phyloP scores from a whole-genome alignment of 2,113 vertebrate species.

The Petrocephalus microphthalmus region DNA sequence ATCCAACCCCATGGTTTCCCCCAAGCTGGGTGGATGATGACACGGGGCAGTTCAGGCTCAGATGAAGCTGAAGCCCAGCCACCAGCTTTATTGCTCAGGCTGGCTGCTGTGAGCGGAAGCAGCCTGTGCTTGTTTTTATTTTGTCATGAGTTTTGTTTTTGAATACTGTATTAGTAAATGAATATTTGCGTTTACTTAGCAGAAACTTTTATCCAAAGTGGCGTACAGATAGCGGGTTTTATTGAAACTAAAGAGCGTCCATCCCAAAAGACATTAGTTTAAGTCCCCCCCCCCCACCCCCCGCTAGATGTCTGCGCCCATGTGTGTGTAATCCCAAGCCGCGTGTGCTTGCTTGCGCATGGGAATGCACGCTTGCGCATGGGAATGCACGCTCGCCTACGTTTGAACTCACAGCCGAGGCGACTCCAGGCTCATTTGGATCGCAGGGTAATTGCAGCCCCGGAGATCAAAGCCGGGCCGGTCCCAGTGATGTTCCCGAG shows the following conservation, averaged over 20 bases:
- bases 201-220: background rate
- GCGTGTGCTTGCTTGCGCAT: background rate
- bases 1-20: slow-evolving; percentile 49
- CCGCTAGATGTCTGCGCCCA: slow-evolving; percentile 47
- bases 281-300: slow-evolving; percentile 16
- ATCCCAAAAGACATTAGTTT: slow-evolving; percentile 58
- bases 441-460: slow-evolving; percentile 88
- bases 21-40: slow-evolving; percentile 74
- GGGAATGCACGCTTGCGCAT: background rate
- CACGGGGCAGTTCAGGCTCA: slow-evolving; percentile 60
- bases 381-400: background rate
- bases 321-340: slow-evolving; percentile 57
- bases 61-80: background rate
- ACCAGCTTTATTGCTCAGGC: background rate
- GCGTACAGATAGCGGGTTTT: background rate
- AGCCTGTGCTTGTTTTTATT: background rate
- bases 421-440: slow-evolving; percentile 73
- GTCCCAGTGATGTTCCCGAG: slow-evolving; percentile 93
- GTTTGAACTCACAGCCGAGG: slow-evolving; percentile 67
- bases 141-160: background rate
- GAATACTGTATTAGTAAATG: background rate
- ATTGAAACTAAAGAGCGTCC: slow-evolving; percentile 54
- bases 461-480: slow-evolving; percentile 89
- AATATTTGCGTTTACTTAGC: background rate
- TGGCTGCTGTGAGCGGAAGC: background rate